Percentiles rank a stretch among this genome's conserved stretches.
Conservation (phyloP, 1,140 invertebrate species). For the Drosophila rhopaloa region DNA sequence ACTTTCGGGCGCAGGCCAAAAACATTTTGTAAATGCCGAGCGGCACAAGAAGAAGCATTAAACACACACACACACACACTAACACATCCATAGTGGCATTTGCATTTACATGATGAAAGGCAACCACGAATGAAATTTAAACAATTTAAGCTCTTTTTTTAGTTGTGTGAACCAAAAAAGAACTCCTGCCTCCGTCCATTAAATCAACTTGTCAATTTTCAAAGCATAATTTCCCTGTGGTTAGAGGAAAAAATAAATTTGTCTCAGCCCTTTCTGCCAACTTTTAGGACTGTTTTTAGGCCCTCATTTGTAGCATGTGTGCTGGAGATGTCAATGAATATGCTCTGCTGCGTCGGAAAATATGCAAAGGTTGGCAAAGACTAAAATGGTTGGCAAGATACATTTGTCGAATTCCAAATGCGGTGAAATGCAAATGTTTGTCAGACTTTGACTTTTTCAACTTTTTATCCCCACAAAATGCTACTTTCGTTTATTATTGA, state of each 20-base stretch:
- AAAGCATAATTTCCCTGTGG: constrained; percentile 50
- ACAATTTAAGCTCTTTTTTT: constrained; percentile 65
- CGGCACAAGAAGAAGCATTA: constrained; percentile 28
- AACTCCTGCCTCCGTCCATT: constrained; percentile 24
- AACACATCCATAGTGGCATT: constrained; percentile 44
- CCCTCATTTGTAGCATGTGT: constrained; percentile 29
- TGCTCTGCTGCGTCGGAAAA: constrained; percentile 15
- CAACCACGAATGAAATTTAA: constrained; percentile 62
- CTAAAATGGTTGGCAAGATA: constrained; percentile 29
- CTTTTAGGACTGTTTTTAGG: constrained; percentile 26
- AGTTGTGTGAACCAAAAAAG: constrained; percentile 10
- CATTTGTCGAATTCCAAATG: constrained; percentile 40
- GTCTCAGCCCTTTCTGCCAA: constrained; percentile 6
- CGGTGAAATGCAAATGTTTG: constrained; percentile 50
- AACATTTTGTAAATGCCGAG: constrained; percentile 61
- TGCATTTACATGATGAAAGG: constrained; percentile 68
- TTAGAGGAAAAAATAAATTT: constrained; percentile 26
- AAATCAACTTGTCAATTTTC: constrained; percentile 55
- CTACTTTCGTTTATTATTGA: constrained; percentile 1
- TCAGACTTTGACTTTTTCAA: constrained; percentile 14
- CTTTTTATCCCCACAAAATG: constrained; percentile 9
- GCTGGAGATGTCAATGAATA: constrained; percentile 46
- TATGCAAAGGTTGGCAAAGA: constrained; percentile 21
- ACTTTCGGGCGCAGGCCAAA: constrained; percentile 55
- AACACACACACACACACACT: constrained; percentile 19